Base-by-base conservation (phyloP, 2,113 vertebrate genomes). In the Talpa occidentalis region DNA sequence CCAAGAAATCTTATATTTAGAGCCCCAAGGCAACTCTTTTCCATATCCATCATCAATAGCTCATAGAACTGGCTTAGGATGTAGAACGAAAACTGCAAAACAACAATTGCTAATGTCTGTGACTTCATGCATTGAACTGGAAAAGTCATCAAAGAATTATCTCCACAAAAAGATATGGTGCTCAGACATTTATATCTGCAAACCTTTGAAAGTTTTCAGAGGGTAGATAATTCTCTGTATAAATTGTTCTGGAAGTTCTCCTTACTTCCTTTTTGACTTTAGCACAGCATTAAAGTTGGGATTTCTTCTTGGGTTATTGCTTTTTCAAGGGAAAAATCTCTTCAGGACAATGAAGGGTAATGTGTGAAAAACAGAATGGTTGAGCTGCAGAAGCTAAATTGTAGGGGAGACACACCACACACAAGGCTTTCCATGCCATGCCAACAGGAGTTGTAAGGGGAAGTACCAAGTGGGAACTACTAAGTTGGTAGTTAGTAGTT, bases 1-100 rank as follows among this genome's bases (percentile, higher is more conserved):
- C 9, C 54, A 89, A 91, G 70, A 74, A 93, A 85, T 87, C 26
- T 82, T 72, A 30, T 40, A 42, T 42, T 67, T 54, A 77, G 59
- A 87, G 10, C 17, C n/a, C 35, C 86, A 9, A 30, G 44, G 28
- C 82, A 64, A 77, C 2, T 72, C 30, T 56, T 79, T 47, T 49
- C 16, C 26, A 49, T 37, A 21, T 86, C 35, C 62, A 35, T 37
- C 24, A 70, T 77, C 76, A 44, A 35, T 21, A 91, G 54, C 49
- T 70, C 24, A 26, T 12, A 15, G 28, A 82, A 62, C 12, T 85
- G 64, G 21, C 22, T 47, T 44, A 60, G 11, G 56, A 49, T 3
- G 1, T 2, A 1, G 4, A 10, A 35, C 10, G 69, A 49, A 69
- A n/a, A 67, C 2, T 82, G 10, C 22, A 42, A 62, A 62, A 52